phyloP scores from a whole-genome alignment of 2,113 vertebrate genomes.

The Lepus americanus region DNA sequence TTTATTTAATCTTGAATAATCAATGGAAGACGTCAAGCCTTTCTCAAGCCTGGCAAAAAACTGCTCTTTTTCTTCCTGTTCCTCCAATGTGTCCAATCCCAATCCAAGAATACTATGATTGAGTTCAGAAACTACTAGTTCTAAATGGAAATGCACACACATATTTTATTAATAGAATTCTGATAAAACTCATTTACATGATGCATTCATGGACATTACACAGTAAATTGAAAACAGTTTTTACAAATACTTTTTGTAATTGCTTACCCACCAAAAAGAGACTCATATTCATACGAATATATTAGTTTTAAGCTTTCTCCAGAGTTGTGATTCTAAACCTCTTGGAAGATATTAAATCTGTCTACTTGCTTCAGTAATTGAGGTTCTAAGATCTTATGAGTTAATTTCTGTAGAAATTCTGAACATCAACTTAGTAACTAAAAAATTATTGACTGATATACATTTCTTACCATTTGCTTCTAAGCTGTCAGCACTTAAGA shows the following conservation, averaged over 20 bases:
- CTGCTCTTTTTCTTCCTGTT: slow-evolving; percentile 93
- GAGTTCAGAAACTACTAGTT: slow-evolving; percentile 85
- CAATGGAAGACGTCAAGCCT: slow-evolving; percentile 90
- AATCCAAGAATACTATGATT: slow-evolving; percentile 73
- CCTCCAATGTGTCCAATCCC: slow-evolving; percentile 93
- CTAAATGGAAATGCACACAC: slow-evolving; percentile 83
- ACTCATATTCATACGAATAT: neutral
- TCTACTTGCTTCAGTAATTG: neutral
- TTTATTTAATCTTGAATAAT: slow-evolving; percentile 93
- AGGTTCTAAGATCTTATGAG: neutral
- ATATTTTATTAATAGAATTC: slow-evolving; percentile 33
- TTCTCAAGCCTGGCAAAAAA: slow-evolving; percentile 93
- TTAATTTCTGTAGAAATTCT: slow-evolving; percentile 32
- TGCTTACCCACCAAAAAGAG: neutral
- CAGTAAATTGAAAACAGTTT: neutral
- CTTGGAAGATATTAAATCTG: slow-evolving; percentile 18
- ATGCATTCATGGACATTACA: neutral
- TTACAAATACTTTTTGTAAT: neutral
- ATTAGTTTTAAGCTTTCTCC: neutral
- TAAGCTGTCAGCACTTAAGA: slow-evolving; percentile 88
- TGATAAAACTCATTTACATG: slow-evolving; percentile 19
- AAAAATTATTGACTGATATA: neutral
- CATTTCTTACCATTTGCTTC: slow-evolving; percentile 91
- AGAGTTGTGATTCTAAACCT: slow-evolving; percentile 14
- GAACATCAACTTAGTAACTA: neutral